A percentile compares a stretch with the other conserved stretches of the same genome.
Conservation (phyloP, 2,113 vertebrate genomes). For the Dunckerocampus dactyliophorus region DNA sequence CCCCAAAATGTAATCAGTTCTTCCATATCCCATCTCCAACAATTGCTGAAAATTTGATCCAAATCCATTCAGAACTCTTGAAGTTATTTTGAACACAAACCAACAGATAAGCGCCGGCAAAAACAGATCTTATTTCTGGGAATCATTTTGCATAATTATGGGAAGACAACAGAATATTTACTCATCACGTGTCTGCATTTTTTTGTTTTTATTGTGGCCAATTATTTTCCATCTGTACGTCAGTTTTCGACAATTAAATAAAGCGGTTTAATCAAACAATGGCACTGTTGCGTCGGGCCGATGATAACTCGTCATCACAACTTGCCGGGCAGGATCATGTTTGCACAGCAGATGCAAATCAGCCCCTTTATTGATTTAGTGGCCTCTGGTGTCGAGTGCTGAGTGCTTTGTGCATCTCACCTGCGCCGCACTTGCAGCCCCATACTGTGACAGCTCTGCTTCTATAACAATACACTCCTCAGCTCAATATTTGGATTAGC, state of each 20-base stretch:
- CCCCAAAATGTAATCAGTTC: too few relatives aligned
- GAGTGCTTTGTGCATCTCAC: constrained; percentile 53
- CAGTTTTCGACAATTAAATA: neutral
- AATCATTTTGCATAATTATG: too few relatives aligned
- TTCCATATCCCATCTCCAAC: too few relatives aligned
- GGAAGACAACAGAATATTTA: neutral
- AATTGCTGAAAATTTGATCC: too few relatives aligned
- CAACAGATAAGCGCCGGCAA: too few relatives aligned
- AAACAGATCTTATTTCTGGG: too few relatives aligned
- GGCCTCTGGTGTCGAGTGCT: constrained; percentile 34
- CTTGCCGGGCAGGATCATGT: constrained; percentile 29
- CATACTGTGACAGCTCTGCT: constrained; percentile 31
- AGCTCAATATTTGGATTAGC: constrained; percentile 59
- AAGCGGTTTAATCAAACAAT: constrained; percentile 42
- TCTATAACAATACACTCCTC: constrained; percentile 58
- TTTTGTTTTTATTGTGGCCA: neutral
- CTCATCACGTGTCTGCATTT: constrained; percentile 5
- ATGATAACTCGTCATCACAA: constrained; percentile 48
- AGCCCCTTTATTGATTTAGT: constrained; percentile 45
- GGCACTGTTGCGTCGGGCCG: constrained; percentile 40
- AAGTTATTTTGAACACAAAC: too few relatives aligned
- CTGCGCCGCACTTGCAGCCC: constrained; percentile 30
- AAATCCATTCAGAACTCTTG: too few relatives aligned
- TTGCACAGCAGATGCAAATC: constrained; percentile 56
- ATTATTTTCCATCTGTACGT: neutral